Percentiles rank a stretch among this genome's conserved stretches.
phyloP scores from a whole-genome alignment of 2,888 invertebrate species.

The Mayetiola destructor region DNA sequence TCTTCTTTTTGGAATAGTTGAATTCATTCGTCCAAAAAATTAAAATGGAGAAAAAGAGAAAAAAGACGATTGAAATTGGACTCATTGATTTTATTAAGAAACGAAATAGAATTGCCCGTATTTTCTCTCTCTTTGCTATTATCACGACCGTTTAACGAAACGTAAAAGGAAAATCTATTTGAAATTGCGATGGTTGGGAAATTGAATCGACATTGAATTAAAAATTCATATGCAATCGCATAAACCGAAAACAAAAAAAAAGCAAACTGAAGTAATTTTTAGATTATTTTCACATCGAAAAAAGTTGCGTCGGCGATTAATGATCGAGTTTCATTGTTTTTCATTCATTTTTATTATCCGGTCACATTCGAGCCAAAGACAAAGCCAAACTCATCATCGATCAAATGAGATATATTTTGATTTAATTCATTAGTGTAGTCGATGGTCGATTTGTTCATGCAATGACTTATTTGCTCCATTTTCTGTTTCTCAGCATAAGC shows the following conservation, averaged over 20 bases:
- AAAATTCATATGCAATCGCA: not conserved
- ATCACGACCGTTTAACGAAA: conserved; percentile 4
- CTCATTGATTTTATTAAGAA: conserved; percentile 5
- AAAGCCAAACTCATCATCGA: no score
- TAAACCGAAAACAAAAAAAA: not conserved
- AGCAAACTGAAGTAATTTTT: not conserved
- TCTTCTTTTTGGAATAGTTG: not conserved
- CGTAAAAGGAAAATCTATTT: conserved; percentile 5
- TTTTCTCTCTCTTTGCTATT: conserved; percentile 6
- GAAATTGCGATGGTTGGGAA: not conserved
- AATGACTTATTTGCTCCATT: no score
- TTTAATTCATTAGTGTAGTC: no score
- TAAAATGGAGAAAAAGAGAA: not conserved
- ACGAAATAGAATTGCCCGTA: not conserved
- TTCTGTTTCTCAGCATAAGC: no score
- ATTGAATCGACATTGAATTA: conserved; percentile 5
- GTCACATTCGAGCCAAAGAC: no score
- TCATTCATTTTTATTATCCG: no score
- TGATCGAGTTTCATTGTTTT: no score
- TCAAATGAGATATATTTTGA: no score
- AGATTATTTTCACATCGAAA: no score
- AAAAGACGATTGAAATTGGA: conserved; percentile 6
- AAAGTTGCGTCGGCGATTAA: no score
- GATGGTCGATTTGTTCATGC: no score
- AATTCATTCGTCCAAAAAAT: no score